Evolutionary conservation across 2,888 invertebrate species (phyloP), one percentile per base, ranked within the genome.

Genomic region (Scotopteryx bipunctaria): DNA sequence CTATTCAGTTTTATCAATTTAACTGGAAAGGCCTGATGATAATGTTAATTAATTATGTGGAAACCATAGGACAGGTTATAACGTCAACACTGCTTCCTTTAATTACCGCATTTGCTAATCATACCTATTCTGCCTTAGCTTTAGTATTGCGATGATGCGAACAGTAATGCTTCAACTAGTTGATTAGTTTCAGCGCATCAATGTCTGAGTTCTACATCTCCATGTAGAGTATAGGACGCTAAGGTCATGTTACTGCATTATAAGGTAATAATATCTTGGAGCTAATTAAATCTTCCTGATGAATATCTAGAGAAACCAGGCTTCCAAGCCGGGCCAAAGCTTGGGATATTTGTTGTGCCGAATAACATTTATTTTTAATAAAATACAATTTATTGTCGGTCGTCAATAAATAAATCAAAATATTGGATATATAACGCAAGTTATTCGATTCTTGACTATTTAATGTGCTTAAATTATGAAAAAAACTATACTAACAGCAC

Each of bases 221-320:
- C 11, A 29, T 19, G 5, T 9, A 23, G 5, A 81, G 78, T 74
- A 78, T 61, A 65, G 61, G 65, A 63, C 55, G 66, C 64, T 60
- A 67, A 57, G 64, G 56, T 63, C 67, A 69, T 78, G 74, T 77
- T 75, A 54, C 67, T 64, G 71, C 69, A 73, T 68, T 75, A 81
- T 78, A 82, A 81, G 74, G 69, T 69, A 77, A 82, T 81, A 82
- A 78, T 71, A 68, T 25, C 13, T 11, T 64, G 62, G 63, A n/a
- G 74, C 61, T 79, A 81, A 82, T 80, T 78, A 83, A 80, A 74
- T 71, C 69, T 81, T 78, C 74, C 60, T 59, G 29, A 66, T 69
- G 76, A 72, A 63, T 73, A 36, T 13, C 31, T 42, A 21, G 52
- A 35, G 48, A 51, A 42, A 49, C 42, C 50, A 35, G 41, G 47